phyloP scores from a whole-genome alignment of 2,113 vertebrate genomes.

The Zingel zingel region DNA sequence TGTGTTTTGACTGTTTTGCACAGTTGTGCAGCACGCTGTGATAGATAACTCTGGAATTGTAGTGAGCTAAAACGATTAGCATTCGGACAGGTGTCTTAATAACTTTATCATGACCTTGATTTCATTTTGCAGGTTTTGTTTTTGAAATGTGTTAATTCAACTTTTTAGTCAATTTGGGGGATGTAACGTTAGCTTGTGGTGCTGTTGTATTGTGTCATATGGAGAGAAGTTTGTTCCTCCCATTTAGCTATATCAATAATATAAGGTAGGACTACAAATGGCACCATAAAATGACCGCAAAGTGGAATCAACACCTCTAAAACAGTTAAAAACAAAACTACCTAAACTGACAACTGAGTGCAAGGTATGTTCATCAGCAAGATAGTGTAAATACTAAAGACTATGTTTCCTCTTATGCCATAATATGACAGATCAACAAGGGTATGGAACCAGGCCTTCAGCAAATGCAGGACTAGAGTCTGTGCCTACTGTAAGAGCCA shows the following conservation, averaged over 20 bases:
- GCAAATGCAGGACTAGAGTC: background rate
- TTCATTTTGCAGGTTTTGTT: background rate
- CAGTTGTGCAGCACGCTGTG: background rate
- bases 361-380: background rate
- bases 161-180: background rate
- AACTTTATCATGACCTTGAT: background rate
- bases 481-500: background rate
- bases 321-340: background rate
- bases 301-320: background rate
- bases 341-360: too few species aligned
- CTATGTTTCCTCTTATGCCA: background rate
- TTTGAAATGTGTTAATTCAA: background rate
- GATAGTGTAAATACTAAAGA: background rate
- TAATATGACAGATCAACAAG: conserved; percentile 1
- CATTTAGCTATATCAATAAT: background rate
- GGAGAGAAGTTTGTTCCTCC: background rate
- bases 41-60: background rate
- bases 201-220: background rate
- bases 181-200: background rate
- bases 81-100: background rate
- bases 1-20: background rate
- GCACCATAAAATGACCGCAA: background rate
- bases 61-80: background rate
- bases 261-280: background rate
- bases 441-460: background rate